Base-by-base conservation (phyloP, 53 echinoderm and acorn worm genomes). In the Zoroaster sp. region DNA sequence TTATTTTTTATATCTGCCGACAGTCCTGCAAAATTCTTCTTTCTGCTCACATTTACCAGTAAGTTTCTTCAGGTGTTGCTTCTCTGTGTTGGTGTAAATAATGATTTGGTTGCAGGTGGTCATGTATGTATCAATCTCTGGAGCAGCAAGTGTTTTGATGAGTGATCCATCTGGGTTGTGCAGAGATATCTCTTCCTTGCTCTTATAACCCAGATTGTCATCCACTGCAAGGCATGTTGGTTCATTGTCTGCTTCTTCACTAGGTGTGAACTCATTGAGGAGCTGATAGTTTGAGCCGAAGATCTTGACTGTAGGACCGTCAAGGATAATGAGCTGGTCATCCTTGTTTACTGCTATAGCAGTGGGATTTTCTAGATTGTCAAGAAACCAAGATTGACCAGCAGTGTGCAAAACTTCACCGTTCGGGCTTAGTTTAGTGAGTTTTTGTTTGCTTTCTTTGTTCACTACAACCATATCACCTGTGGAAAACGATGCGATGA, bases 141-240 rank as follows among this genome's bases (percentile, higher is more conserved):
- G 68, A 79, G 82, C 82, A 82, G 82, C 32, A 28, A 82, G 41
- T 68, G 82, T 82, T 34, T 35, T 82, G 68, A 82, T 44, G 68
- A 68, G 44, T 21, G 82, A 67, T 15, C 82, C 82, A 32, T 82
- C 82, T 39, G 44, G 25, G 43, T 82, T 66, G 82, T 82, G 82
- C 15, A 82, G 68, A 44, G 82, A 82, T 40, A 82, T 43, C 67
- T 67, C 7, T 38, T 32, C 67, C 34, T 82, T 68, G 43, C 31
- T 43, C 33, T 67, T 40, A 31, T 43, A 82, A 42, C 82, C 82
- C 44, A 82, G 66, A 43, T 66, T 82, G 42, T 82, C 82, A 43
- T 82, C 82, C 67, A 82, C 67, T 25, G 82, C 82, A 42, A 82
- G 31, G 14, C 68, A 82, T 67, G 82, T 82, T 8, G 82, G 82